Evolutionary conservation across 2,888 invertebrate species (phyloP).

Genomic region (Tanaodytes sp.): DNA sequence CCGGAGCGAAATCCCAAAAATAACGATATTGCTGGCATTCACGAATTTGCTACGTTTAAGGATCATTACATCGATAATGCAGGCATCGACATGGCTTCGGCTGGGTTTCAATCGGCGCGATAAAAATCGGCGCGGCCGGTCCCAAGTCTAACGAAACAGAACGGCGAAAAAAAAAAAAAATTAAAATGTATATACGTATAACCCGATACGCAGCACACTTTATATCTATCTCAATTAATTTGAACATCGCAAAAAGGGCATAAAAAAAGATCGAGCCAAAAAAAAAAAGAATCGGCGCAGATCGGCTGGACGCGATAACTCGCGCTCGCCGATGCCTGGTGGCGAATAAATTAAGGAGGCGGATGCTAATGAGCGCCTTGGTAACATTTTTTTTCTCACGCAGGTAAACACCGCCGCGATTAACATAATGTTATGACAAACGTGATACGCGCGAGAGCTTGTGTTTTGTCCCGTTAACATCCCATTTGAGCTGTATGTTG

Average conservation of each 20-base stretch:
- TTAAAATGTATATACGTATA: no score
- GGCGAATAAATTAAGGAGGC: constrained; percentile 45
- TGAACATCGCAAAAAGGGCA: constrained; percentile 43
- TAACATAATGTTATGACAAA: constrained; percentile 52
- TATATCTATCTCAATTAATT: constrained; percentile 49
- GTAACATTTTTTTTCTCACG: constrained; percentile 51
- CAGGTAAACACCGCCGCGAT: constrained; percentile 36
- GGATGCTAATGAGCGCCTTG: constrained; percentile 43
- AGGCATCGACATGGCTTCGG: constrained; percentile 23
- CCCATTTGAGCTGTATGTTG: constrained; percentile 31
- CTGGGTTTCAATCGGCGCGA: constrained; percentile 21
- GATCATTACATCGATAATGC: no score
- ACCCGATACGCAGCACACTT: constrained; percentile 36
- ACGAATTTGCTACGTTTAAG: no score
- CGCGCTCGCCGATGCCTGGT: constrained; percentile 4
- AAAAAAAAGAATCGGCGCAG: no score
- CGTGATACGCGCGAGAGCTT: constrained; percentile 40
- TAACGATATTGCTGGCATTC: no score
- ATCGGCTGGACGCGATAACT: constrained; percentile 32
- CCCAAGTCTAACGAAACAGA: no score
- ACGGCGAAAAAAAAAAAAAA: neutral
- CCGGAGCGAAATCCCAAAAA: no score
- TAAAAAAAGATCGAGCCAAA: constrained; percentile 22
- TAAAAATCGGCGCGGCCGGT: constrained; percentile 18
- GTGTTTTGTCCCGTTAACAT: constrained; percentile 48